phyloP scores from a whole-genome alignment of 2,888 invertebrate genomes.

The Archips crataeganus region DNA sequence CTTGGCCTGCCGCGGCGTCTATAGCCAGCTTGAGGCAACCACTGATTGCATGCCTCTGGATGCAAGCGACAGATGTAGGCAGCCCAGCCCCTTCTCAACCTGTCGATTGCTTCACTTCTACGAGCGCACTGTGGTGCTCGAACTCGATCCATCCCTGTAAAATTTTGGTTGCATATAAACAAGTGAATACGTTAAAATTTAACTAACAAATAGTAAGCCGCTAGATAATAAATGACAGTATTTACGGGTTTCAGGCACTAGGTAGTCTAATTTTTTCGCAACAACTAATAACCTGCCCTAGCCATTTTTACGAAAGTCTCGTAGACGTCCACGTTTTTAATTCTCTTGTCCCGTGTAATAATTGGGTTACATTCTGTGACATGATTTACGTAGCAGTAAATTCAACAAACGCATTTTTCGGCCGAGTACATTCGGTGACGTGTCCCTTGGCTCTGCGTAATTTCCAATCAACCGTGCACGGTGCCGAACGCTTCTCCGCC shows the following conservation, averaged over 20 bases:
- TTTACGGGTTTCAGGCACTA: too few relatives aligned
- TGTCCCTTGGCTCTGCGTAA: not conserved
- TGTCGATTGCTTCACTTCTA: too few relatives aligned
- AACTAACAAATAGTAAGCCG: not conserved
- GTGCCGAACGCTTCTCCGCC: slow-evolving; percentile 1
- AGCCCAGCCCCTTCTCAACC: too few relatives aligned
- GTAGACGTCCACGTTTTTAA: slow-evolving; percentile 3
- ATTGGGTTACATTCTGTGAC: not conserved
- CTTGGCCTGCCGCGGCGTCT: too few relatives aligned
- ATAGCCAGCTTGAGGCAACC: too few relatives aligned
- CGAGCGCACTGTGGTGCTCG: too few relatives aligned
- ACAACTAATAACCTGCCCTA: not conserved
- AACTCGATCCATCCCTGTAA: too few relatives aligned
- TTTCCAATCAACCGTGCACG: slow-evolving; percentile 20
- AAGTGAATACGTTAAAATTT: too few relatives aligned
- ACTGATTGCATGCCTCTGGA: too few relatives aligned
- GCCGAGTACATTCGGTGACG: not conserved
- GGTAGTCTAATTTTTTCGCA: not conserved
- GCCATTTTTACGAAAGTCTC: not conserved
- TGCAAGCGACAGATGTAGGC: too few relatives aligned
- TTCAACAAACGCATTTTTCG: not conserved
- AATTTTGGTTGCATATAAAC: too few relatives aligned
- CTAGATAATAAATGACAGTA: too few relatives aligned
- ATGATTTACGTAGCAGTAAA: not conserved
- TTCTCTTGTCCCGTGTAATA: not conserved